A percentile compares a stretch with the other conserved stretches of the same genome.
phyloP scores from a whole-genome alignment of 2,888 invertebrate genomes.

The Gandaritis pyraliata region DNA sequence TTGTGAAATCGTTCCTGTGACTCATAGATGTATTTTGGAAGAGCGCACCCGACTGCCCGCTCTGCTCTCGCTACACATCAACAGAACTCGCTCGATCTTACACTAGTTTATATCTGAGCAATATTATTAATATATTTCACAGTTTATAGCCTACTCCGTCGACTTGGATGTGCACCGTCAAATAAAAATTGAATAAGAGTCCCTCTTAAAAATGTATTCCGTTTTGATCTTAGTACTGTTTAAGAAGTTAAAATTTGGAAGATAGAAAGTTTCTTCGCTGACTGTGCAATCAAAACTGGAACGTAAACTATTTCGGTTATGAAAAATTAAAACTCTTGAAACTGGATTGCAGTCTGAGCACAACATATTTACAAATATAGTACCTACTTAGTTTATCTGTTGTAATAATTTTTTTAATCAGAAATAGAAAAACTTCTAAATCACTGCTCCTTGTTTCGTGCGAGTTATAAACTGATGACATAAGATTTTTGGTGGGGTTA shows the following conservation, averaged over 20 bases:
- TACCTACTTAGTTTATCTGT: too few species aligned
- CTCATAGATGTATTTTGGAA: constrained; percentile 74
- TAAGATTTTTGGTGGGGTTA: constrained; percentile 21
- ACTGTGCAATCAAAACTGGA: too few species aligned
- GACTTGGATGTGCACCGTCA: constrained; percentile 12
- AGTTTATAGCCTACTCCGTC: constrained; percentile 15
- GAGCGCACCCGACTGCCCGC: constrained; percentile 53
- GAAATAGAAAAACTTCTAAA: background rate
- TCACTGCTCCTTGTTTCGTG: constrained; percentile 9
- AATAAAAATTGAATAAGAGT: constrained; percentile 1
- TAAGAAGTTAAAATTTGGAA: background rate
- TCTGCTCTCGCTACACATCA: constrained; percentile 50
- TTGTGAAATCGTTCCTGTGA: constrained; percentile 76
- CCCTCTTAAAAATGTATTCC: background rate
- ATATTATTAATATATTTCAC: constrained; percentile 23
- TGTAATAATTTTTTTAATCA: too few species aligned
- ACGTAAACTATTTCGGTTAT: too few species aligned
- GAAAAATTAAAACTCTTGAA: too few species aligned
- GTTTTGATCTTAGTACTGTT: background rate
- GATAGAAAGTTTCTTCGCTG: too few species aligned
- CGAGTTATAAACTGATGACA: constrained; percentile 15
- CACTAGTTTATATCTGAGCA: constrained; percentile 44
- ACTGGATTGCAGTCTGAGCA: too few species aligned
- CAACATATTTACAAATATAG: too few species aligned
- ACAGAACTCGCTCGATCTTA: constrained; percentile 46